Evolutionary conservation across 2,113 vertebrate genomes (phyloP).

Genomic region (Dunckerocampus dactyliophorus): DNA sequence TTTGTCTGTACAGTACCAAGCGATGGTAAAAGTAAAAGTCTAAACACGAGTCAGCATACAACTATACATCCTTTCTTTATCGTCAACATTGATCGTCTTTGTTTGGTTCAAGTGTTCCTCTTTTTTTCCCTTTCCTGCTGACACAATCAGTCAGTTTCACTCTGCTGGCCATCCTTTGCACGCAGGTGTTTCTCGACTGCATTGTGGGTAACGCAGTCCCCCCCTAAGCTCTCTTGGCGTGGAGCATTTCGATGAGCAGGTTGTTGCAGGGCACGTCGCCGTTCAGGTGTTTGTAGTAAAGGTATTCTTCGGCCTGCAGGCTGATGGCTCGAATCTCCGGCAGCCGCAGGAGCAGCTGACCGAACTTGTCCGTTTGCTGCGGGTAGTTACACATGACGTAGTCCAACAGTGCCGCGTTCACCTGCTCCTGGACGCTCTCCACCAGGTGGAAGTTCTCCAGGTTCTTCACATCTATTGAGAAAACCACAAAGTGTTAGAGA

Average conservation of each 20-base stretch:
- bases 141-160: constrained; percentile 4
- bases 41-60: not conserved
- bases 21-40: constrained; percentile 27
- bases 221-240: constrained; percentile 92
- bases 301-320: constrained; percentile 97
- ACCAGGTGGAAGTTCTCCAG: constrained; percentile 97
- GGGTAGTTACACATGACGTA: constrained; percentile 97
- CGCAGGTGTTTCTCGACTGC: constrained; percentile 31
- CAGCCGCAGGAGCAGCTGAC: constrained; percentile 91
- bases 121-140: constrained; percentile 20
- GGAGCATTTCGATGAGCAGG: constrained; percentile 98
- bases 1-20: constrained; percentile 66
- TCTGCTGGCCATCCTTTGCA: too few relatives aligned
- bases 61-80: not conserved
- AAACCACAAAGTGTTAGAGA: not conserved
- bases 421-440: constrained; percentile 96
- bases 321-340: constrained; percentile 97
- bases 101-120: constrained; percentile 40
- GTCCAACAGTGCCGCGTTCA: constrained; percentile 92
- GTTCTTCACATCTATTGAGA: constrained; percentile 88
- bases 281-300: constrained; percentile 98
- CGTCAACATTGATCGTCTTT: not conserved
- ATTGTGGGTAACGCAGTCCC: constrained; percentile 12
- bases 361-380: constrained; percentile 96
- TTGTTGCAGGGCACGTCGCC: constrained; percentile 99